A percentile compares a stretch with the other conserved stretches of the same genome.
These are phyloP conservation scores for Camponotus pennsylvanicus DNA, from an alignment of 1,140 invertebrate species.

Conservation along the genomic window DNA sequence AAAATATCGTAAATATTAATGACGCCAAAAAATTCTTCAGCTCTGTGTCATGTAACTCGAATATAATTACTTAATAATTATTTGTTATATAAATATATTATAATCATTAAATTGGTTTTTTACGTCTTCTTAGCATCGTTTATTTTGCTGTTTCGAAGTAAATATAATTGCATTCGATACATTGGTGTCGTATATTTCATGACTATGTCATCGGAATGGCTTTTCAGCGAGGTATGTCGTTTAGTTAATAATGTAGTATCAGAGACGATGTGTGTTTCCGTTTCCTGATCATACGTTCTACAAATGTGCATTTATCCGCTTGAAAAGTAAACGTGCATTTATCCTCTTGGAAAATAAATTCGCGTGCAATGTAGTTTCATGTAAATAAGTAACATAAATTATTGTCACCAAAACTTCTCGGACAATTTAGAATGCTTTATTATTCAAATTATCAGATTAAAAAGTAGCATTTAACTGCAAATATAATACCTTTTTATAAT, in stretches of 20 bases:
- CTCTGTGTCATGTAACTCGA: neutral
- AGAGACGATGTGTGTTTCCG: constrained; percentile 30
- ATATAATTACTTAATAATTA: neutral
- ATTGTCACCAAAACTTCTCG: neutral
- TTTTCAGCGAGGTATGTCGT: constrained; percentile 29
- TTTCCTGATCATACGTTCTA: constrained; percentile 32
- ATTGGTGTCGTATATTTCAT: constrained; percentile 17
- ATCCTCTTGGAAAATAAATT: constrained; percentile 27
- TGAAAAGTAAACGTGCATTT: neutral
- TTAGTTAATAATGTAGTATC: constrained; percentile 49
- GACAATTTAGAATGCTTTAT: constrained; percentile 5
- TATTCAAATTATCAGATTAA: neutral
- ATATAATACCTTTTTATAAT: neutral
- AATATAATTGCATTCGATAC: constrained; percentile 8
- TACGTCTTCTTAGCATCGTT: neutral
- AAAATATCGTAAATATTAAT: neutral
- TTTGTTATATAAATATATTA: neutral
- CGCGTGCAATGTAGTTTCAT: neutral
- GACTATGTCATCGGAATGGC: neutral
- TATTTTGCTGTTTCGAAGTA: neutral
- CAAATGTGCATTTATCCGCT: neutral
- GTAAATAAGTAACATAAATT: constrained; percentile 27
- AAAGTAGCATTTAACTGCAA: constrained; percentile 20
- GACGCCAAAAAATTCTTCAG: neutral
- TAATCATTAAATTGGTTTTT: neutral